Base-by-base conservation (phyloP, 2,888 invertebrate genomes). In the Microctonus hyperodae region DNA sequence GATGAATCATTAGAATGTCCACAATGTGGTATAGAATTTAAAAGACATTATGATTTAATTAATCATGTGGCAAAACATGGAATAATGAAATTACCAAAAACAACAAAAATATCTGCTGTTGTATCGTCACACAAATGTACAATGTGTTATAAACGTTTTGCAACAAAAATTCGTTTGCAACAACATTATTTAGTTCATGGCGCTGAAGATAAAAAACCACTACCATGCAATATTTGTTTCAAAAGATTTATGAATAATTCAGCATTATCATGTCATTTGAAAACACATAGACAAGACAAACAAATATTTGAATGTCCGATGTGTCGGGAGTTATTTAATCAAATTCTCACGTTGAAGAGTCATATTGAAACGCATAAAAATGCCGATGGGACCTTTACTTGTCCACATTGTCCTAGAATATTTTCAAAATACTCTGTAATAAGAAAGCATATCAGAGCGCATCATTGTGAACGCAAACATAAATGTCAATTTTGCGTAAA, bases 291-390 rank as follows among this genome's bases (percentile, higher is more conserved):
- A 78, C 83, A 84, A 72, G 88, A 89, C 67, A 87, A 87, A 71
- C 89, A 89, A 75, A 86, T 87, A 61, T 91, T 91, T 75, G 89
- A 91, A 77, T 93, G 93, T 79, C 90, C 91, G 0, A 90, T 92
- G 76, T 93, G 93, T 79, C 87, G 88, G 65, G 86, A 89, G 75
- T 86, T 87, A 13, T 93, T 91, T 78, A 88, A 89, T 70, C 88
- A 90, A 74, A 86, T 90, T n/a, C 78, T 88, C 1, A 85, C 86
- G 64, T 83, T 92, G 72, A 90, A 90, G 77, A 86, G 88, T 61
- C 93, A 93, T 78, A 89, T 91, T 31, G 86, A 87, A 65, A 85
- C 85, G 20, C 92, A 93, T 78, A 77, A 82, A 28, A 86, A 87
- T 66, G 84, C 87, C 50, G 87, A 90, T 77, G 91, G 91, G 25